phyloP scores from a whole-genome alignment of 1,140 invertebrate species.

The Aphidius ervi region DNA sequence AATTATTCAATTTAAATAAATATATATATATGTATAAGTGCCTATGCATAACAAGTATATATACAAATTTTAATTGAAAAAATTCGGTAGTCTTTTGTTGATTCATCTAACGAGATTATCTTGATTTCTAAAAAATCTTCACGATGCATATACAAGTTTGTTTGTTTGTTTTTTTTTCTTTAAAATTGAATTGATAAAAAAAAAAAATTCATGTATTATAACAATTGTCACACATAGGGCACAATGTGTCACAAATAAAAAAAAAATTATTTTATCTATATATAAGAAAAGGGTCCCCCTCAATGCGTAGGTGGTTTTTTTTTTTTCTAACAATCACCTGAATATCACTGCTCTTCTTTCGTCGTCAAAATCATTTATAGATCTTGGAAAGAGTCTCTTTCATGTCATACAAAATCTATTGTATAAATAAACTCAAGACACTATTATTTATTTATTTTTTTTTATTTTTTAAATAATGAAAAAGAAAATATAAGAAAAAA shows the following conservation, averaged over 20 bases:
- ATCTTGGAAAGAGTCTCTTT: not conserved
- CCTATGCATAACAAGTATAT: no score
- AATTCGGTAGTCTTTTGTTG: no score
- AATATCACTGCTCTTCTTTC: slow-evolving; percentile 7
- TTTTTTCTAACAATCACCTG: slow-evolving; percentile 9
- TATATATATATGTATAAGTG: no score
- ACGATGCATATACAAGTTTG: slow-evolving; percentile 3
- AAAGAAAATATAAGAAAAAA: not conserved
- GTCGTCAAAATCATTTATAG: no score
- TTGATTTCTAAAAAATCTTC: no score
- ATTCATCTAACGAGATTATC: no score
- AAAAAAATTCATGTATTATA: not conserved
- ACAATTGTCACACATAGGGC: slow-evolving; percentile 6
- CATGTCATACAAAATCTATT: slow-evolving; percentile 1
- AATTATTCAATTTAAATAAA: no score
- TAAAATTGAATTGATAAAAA: not conserved
- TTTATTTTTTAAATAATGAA: not conserved
- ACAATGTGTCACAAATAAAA: slow-evolving; percentile 8
- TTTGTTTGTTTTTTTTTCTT: slow-evolving; percentile 8
- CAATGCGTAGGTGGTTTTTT: slow-evolving; percentile 6
- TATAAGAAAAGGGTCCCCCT: slow-evolving; percentile 3
- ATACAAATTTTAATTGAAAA: no score
- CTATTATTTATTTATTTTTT: not conserved
- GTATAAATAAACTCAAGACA: not conserved
- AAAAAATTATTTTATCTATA: not conserved